phyloP scores from a whole-genome alignment of 2,888 invertebrate genomes.

The Drosophila sordidapex region DNA sequence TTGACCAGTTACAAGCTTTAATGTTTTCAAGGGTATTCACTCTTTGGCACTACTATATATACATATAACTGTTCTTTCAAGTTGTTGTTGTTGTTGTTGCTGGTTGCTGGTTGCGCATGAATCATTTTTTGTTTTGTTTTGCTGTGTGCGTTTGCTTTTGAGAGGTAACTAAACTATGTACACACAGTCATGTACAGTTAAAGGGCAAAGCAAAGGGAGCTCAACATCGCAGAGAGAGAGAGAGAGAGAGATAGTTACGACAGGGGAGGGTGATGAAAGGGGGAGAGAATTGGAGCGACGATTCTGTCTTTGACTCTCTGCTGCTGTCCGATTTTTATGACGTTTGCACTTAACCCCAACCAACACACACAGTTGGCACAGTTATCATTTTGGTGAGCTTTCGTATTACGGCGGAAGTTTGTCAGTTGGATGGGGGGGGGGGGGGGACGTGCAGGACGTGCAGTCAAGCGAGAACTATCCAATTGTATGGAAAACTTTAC shows the following conservation, averaged over 20 bases:
- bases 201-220: conserved; percentile 45
- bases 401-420: conserved; percentile 52
- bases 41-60: background rate
- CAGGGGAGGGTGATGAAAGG: conserved; percentile 13
- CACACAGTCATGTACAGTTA: conserved; percentile 57
- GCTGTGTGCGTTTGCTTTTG: conserved; percentile 45
- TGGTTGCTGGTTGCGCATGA: conserved; percentile 77
- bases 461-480: conserved; percentile 55
- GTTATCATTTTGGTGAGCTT: conserved; percentile 65
- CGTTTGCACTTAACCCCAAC: conserved; percentile 74
- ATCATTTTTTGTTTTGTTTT: conserved; percentile 64
- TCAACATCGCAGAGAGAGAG: background rate
- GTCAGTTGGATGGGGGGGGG: background rate
- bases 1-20: background rate
- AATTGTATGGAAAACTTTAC: conserved; percentile 10
- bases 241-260: background rate
- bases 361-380: conserved; percentile 61
- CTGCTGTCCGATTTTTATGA: conserved; percentile 61
- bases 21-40: conserved; percentile 7
- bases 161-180: conserved; percentile 58
- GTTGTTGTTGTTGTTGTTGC: conserved; percentile 15
- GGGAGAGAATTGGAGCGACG: conserved; percentile 56
- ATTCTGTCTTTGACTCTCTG: conserved; percentile 32
- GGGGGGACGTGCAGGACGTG: conserved; percentile 10
- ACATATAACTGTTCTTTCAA: conserved; percentile 17